phyloP scores from a whole-genome alignment of 2,113 vertebrate genomes.

The Mystacornis crossleyi region DNA sequence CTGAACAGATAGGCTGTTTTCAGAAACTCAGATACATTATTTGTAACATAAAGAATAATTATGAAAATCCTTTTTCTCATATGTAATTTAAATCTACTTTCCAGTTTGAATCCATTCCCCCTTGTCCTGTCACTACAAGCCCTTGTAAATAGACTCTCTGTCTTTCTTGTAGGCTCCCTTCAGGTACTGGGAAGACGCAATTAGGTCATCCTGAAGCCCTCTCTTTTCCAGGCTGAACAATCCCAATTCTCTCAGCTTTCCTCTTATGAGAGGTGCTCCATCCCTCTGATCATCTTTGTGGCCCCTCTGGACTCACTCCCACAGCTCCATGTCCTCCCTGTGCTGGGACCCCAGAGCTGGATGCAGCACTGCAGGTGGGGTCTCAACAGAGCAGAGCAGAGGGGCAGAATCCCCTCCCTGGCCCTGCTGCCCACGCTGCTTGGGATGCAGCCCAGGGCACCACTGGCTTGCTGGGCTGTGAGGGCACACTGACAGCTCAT shows the following conservation, averaged over 20 bases:
- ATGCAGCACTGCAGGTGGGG: not conserved
- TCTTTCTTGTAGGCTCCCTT: not conserved
- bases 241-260: not conserved
- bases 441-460: not conserved
- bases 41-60: not conserved
- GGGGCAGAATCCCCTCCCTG: not conserved
- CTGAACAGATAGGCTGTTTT: not conserved
- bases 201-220: not conserved
- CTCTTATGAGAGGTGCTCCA: not conserved
- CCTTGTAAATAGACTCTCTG: not conserved
- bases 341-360: not conserved
- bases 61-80: not conserved
- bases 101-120: not conserved
- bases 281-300: not conserved
- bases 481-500: rapidly evolving
- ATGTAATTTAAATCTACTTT: not conserved
- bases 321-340: rapidly evolving
- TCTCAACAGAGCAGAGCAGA: not conserved
- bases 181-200: not conserved
- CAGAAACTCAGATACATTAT: not conserved
- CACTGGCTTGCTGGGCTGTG: rapidly evolving
- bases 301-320: rapidly evolving
- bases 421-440: not conserved
- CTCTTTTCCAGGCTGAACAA: not conserved
- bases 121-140: not conserved